Percentiles rank a stretch among this genome's conserved stretches.
Conservation (phyloP, 2,888 invertebrate species). For the Palloptera scutellata region DNA sequence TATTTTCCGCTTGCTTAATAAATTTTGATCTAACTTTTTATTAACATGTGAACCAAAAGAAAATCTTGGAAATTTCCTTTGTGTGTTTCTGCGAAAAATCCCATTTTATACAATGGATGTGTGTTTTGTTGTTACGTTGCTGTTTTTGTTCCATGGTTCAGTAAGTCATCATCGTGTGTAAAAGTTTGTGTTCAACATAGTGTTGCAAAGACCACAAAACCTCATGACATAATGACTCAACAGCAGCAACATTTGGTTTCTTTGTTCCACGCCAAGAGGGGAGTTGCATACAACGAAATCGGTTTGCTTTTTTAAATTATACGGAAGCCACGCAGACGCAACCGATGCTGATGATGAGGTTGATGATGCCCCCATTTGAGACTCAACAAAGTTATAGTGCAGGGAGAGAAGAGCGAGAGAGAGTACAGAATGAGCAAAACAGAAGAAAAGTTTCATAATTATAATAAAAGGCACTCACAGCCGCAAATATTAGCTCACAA, state of each 20-base stretch:
- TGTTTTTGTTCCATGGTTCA: too few species aligned
- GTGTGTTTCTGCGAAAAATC: neutral
- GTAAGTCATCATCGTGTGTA: too few species aligned
- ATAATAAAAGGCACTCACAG: neutral
- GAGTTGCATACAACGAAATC: neutral
- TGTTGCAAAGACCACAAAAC: conserved; percentile 26
- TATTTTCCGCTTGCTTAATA: too few species aligned
- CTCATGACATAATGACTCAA: conserved; percentile 48
- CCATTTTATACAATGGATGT: neutral
- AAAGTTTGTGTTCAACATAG: neutral
- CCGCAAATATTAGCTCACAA: too few species aligned
- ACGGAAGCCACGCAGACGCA: conserved; percentile 2
- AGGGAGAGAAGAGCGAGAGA: neutral
- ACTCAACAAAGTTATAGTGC: neutral
- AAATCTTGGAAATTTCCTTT: too few species aligned
- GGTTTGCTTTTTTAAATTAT: neutral
- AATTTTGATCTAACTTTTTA: too few species aligned
- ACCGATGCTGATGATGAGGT: conserved; percentile 15
- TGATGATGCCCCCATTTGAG: neutral
- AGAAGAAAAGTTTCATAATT: neutral
- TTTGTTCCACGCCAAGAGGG: too few species aligned
- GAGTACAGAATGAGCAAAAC: neutral
- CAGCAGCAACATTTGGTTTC: neutral
- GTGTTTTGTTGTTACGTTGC: neutral
- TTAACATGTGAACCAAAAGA: too few species aligned